A percentile compares a stretch with the other conserved stretches of the same genome.
Evolutionary conservation across 2,888 invertebrate genomes (phyloP).

Genomic region (Biston stratarius): DNA sequence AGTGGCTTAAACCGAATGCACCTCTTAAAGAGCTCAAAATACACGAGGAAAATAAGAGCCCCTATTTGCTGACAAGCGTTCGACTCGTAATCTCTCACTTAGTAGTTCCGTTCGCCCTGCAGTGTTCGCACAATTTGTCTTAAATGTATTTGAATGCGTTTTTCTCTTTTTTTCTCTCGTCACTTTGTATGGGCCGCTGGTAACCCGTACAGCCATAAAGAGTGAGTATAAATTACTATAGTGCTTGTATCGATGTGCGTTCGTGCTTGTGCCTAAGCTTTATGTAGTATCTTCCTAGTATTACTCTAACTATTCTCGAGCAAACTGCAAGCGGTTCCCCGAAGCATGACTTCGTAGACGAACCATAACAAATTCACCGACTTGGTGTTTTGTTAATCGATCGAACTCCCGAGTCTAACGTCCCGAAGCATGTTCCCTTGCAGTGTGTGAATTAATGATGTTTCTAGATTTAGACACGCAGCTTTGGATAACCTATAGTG

Average conservation of each 20-base stretch:
- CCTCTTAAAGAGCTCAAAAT: conserved; percentile 81
- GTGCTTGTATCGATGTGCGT: conserved; percentile 85
- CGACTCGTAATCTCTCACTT: conserved; percentile 86
- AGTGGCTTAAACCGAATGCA: conserved; percentile 79
- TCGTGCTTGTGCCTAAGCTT: conserved; percentile 85
- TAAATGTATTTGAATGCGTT: conserved; percentile 87
- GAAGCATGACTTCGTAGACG: conserved; percentile 72
- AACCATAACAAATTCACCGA: conserved; percentile 57
- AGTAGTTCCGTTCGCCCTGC: conserved; percentile 87
- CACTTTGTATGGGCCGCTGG: conserved; percentile 90
- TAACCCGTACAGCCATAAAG: conserved; percentile 89
- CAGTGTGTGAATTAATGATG: conserved; percentile 75
- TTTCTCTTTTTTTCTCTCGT: conserved; percentile 88
- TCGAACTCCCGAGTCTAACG: conserved; percentile 67
- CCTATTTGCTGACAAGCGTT: conserved; percentile 82
- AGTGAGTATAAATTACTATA: conserved; percentile 90
- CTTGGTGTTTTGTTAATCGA: conserved; percentile 68
- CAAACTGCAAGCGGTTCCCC: conserved; percentile 83
- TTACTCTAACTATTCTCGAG: conserved; percentile 63
- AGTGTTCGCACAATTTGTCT: conserved; percentile 87
- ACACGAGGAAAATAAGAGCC: conserved; percentile 81
- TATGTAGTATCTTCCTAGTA: conserved; percentile 80
- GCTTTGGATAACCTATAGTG: conserved; percentile 76
- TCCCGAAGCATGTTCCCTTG: conserved; percentile 81
- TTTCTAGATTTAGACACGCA: conserved; percentile 73